Conservation (phyloP, 2,888 invertebrate genomes). For the Eurytoma adleriae region DNA sequence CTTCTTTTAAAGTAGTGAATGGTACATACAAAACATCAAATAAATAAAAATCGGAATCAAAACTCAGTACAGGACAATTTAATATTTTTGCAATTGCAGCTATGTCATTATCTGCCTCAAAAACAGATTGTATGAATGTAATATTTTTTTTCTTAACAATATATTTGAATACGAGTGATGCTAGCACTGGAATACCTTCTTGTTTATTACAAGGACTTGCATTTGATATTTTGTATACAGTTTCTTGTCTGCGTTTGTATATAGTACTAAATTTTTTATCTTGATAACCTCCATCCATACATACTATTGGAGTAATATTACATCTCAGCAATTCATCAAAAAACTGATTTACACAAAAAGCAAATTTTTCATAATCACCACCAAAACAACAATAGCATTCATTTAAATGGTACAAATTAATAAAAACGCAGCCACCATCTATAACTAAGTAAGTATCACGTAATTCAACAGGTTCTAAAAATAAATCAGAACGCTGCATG, state of each 20-base stretch:
- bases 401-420: constrained; percentile 82
- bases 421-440: constrained; percentile 87
- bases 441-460: constrained; percentile 85
- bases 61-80: constrained; percentile 91
- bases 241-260: constrained; percentile 65
- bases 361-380: constrained; percentile 89
- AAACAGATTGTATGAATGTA: constrained; percentile 84
- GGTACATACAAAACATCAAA: constrained; percentile 91
- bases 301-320: constrained; percentile 83
- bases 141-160: constrained; percentile 82
- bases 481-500: constrained; percentile 80
- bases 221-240: not conserved
- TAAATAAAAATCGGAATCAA: constrained; percentile 96
- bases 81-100: constrained; percentile 87
- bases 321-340: constrained; percentile 84
- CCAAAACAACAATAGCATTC: constrained; percentile 86
- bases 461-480: constrained; percentile 81
- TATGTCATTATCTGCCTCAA: constrained; percentile 93
- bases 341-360: constrained; percentile 81
- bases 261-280: constrained; percentile 83
- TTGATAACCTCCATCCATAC: constrained; percentile 90
- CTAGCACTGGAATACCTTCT: constrained; percentile 81
- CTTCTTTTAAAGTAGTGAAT: constrained; percentile 81
- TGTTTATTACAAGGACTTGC: not conserved
- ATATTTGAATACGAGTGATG: constrained; percentile 86